Evolutionary conservation across 2,113 vertebrate species (phyloP), one percentile per base, ranked within the genome.

Genomic region (Acanthochromis polyacanthus): DNA sequence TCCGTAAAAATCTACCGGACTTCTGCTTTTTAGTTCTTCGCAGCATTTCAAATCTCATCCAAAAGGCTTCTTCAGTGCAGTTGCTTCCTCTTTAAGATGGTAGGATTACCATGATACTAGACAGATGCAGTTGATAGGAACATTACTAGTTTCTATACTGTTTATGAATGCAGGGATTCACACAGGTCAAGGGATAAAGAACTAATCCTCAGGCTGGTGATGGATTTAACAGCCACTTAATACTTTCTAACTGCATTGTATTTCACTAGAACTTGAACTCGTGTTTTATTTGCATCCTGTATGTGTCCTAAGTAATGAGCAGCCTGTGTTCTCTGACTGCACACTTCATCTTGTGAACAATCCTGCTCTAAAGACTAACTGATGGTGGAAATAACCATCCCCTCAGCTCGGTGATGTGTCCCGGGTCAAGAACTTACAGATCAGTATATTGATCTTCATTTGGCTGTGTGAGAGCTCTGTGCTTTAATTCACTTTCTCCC

Each of bases 371-470:
- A 59, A 64, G 57, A 62, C 30, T 74, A 25, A 80, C 73, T 80
- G 70, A 72, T 82, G 58, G 45, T 55, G 65, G 61, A 64, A 75
- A 84, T 70, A 76, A 62, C 25, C 38, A 10, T 67, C 63, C 59
- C 51, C 72, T 74, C 28, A 80, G 73, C 57, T 28, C 61, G 38
- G 68, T 22, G 16, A 84, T 56, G 70, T 48, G 66, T 75, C 58
- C 20, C 0, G 0, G 83, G 75, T 83, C 55, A 66, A 48, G 28
- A 74, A 82, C 79, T 56, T 45, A 32, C 67, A 74, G 71, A 84
- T 90, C 68, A 73, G 52, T 28, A 36, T 80, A 90, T 89, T 71
- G 87, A 92, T 88, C 77, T 76, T 72, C 30, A 72, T 87, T 73
- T 82, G 77, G 66, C 65, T 25, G 23, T 6, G 5, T 62, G 56